Percentiles rank a stretch among this genome's conserved stretches.
These are phyloP conservation scores for Mugil cephalus DNA, from an alignment of 2,113 vertebrate genomes.

Conservation along the genomic window DNA sequence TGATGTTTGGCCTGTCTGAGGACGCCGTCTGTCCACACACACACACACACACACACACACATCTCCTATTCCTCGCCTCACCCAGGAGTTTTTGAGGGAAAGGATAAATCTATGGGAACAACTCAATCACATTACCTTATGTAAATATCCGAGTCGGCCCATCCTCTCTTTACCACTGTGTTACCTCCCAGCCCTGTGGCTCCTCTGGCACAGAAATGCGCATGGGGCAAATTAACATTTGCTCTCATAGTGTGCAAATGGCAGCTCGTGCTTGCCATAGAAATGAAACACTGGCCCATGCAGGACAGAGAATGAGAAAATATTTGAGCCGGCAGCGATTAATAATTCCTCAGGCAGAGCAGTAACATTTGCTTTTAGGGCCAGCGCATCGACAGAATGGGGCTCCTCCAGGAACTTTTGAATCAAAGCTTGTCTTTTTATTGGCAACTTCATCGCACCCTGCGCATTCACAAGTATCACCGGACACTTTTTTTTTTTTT, in stretches of 20 bases:
- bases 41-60: conserved; percentile 1
- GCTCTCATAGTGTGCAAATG: conserved; percentile 83
- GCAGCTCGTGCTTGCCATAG: conserved; percentile 80
- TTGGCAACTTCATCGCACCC: conserved; percentile 28
- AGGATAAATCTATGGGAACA: conserved; percentile 77
- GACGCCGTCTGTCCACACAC: not conserved
- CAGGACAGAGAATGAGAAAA: conserved; percentile 63
- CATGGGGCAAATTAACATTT: conserved; percentile 85
- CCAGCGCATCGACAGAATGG: conserved; percentile 65
- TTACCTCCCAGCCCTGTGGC: conserved; percentile 70
- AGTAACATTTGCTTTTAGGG: conserved; percentile 82
- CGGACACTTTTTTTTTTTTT: conserved; percentile 9
- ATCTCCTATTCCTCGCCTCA: conserved; percentile 36
- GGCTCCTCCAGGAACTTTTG: conserved; percentile 57
- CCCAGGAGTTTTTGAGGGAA: conserved; percentile 55
- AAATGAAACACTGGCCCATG: conserved; percentile 73
- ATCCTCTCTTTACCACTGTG: conserved; percentile 62
- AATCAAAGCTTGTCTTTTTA: conserved; percentile 57
- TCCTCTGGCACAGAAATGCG: conserved; percentile 67
- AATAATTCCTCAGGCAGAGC: conserved; percentile 75
- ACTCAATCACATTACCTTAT: conserved; percentile 86
- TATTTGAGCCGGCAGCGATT: conserved; percentile 77
- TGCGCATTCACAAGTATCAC: conserved; percentile 29
- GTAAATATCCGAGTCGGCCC: conserved; percentile 80
- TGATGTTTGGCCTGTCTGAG: conserved; percentile 27